A percentile compares a stretch with the other conserved stretches of the same genome.
These are phyloP conservation scores for Ischnus inquisitorius DNA, from an alignment of 2,888 invertebrate species.

Conservation along the genomic window DNA sequence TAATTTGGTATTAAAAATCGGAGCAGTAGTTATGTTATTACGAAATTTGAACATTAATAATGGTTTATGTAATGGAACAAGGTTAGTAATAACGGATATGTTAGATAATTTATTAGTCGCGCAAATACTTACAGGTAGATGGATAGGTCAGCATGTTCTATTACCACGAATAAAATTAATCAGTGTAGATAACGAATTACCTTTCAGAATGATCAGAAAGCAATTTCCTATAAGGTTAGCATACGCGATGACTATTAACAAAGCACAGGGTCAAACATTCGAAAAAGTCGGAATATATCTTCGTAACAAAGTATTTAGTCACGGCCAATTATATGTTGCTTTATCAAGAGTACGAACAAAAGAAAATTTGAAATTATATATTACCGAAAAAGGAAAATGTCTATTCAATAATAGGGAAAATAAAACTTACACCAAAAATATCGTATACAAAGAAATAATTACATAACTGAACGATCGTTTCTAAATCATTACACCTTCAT, in stretches of 20 bases:
- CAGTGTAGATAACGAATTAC: constrained; percentile 25
- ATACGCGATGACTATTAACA: constrained; percentile 38
- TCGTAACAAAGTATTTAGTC: constrained; percentile 48
- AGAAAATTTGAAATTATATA: constrained; percentile 42
- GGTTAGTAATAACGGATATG: constrained; percentile 30
- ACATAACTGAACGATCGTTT: too few relatives aligned
- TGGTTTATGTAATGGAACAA: constrained; percentile 46
- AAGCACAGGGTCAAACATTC: constrained; percentile 33
- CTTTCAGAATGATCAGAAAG: constrained; percentile 19
- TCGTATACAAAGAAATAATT: constrained; percentile 36
- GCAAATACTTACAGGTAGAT: constrained; percentile 35
- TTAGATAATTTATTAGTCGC: constrained; percentile 47
- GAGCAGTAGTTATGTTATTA: constrained; percentile 52
- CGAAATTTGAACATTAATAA: constrained; percentile 38
- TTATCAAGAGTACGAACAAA: constrained; percentile 42
- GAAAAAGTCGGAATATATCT: constrained; percentile 60
- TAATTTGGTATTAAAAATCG: constrained; percentile 43
- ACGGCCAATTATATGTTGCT: constrained; percentile 65
- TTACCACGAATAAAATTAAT: constrained; percentile 59
- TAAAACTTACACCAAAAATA: constrained; percentile 35
- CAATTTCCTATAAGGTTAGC: constrained; percentile 36
- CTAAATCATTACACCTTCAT: too few relatives aligned
- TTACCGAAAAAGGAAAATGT: not conserved
- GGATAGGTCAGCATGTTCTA: constrained; percentile 42
- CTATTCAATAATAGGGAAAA: not conserved